Percentiles rank a stretch among this genome's conserved stretches.
Conservation (phyloP, 1,140 invertebrate genomes). For the Lasioglossum albipes region DNA sequence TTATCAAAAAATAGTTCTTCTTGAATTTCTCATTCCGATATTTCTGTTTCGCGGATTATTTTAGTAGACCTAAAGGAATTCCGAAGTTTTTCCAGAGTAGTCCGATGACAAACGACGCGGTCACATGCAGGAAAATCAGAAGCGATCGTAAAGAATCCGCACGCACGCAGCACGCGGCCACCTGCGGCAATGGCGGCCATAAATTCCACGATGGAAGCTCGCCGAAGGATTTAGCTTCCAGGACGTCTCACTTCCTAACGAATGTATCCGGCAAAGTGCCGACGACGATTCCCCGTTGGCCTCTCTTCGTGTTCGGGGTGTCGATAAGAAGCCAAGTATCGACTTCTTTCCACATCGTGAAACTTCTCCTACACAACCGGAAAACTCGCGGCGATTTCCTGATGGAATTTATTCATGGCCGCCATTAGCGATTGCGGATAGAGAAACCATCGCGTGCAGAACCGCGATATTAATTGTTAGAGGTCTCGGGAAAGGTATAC, state of each 20-base stretch:
- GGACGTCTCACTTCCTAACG: conserved; percentile 21
- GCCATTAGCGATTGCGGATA: conserved; percentile 5
- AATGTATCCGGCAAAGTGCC: conserved; percentile 20
- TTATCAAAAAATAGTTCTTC: no score
- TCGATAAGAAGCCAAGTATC: conserved; percentile 19
- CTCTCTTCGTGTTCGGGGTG: conserved; percentile 3
- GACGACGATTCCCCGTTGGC: not conserved
- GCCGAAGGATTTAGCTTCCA: conserved; percentile 28
- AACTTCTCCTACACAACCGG: no score
- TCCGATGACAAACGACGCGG: conserved; percentile 96
- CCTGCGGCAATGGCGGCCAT: conserved; percentile 44
- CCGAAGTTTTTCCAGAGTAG: not conserved
- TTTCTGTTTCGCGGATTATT: not conserved
- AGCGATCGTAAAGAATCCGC: conserved; percentile 88
- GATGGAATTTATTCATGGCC: no score
- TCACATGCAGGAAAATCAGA: conserved; percentile 98
- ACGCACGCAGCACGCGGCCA: conserved; percentile 91
- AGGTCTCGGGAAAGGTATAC: not conserved
- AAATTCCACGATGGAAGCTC: conserved; percentile 41
- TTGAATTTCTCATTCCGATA: no score
- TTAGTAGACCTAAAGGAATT: not conserved
- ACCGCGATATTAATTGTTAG: not conserved
- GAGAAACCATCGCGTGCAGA: not conserved
- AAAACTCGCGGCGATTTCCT: conserved; percentile 20
- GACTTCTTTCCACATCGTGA: not conserved